A percentile compares a stretch with the other conserved stretches of the same genome.
phyloP scores from a whole-genome alignment of 2,797 vertebrate species.

The Aldrovandia affinis region DNA sequence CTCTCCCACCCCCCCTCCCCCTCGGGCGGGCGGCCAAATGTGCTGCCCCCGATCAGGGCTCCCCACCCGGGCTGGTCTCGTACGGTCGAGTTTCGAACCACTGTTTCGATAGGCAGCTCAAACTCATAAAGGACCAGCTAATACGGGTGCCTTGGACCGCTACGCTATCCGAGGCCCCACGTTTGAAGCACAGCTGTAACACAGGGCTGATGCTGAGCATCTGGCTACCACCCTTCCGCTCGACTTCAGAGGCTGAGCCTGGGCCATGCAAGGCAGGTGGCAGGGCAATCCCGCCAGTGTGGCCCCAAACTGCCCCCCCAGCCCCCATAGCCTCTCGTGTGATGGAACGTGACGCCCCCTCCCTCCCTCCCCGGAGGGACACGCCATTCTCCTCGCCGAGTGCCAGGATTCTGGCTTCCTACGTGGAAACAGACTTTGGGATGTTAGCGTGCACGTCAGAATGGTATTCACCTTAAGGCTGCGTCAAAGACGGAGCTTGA shows the following conservation, averaged over 20 bases:
- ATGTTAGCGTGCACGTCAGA: conserved; percentile 18
- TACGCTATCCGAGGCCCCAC: background rate
- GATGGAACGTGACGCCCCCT: conserved; percentile 14
- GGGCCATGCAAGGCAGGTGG: conserved; percentile 36
- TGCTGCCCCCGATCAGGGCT: too few species aligned
- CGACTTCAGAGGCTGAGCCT: conserved; percentile 43
- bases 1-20: too few species aligned
- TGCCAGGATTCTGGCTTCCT: background rate
- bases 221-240: conserved; percentile 42
- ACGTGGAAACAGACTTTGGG: background rate
- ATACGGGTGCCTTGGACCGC: too few species aligned
- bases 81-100: too few species aligned
- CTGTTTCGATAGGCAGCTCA: too few species aligned
- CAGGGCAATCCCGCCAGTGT: conserved; percentile 20
- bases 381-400: background rate
- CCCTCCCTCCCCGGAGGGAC: conserved; percentile 16
- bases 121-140: too few species aligned
- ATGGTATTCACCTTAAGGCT: conserved; percentile 30
- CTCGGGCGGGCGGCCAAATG: too few species aligned
- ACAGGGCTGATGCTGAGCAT: conserved; percentile 40
- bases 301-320: background rate
- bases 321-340: background rate
- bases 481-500: conserved; percentile 27
- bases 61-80: too few species aligned
- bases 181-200: conserved; percentile 38